Base-by-base conservation (phyloP, 2,888 invertebrate species). In the Pristionchus mayeri region DNA sequence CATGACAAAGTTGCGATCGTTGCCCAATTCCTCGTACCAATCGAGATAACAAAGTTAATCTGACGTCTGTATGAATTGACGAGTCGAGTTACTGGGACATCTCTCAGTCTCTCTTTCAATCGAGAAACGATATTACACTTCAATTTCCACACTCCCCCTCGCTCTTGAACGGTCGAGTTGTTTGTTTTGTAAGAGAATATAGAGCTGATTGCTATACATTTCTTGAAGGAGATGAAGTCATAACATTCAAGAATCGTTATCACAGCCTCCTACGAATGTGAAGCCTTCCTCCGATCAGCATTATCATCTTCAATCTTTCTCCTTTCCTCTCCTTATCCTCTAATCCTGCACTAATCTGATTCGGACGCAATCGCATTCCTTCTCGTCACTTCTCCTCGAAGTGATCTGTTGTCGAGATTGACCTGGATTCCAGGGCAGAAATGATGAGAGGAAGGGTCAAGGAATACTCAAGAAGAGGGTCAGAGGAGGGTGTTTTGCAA, bases 351-450 rank as follows among this genome's bases (percentile, higher is more conserved):
- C 67, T 67, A 67, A 67, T 67, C 67, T 67, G 37, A 37, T 67
- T 67, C 67, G 18, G 67, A 67, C 67, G 67, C 37, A 67, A 67
- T 67, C 67, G n/a, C 67, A 67, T 67, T 67, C 67, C n/a, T 67
- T 13, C 21, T 11, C 67, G 67, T 67, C 67, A 67, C 30, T 30
- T 67, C 2, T 67, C 37, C 67, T 16, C 67, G 4, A 21, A 67
- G 37, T 67, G 67, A 67, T 67, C 67, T 67, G 63, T 34, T 63
- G 63, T 9, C 16, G 34, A 63, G 30, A 16, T 11, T 37, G 67
- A 67, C 40, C 67, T n/a, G 67, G 13, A 60, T 60, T 60, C 60
- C 27, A 27, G n/a, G 24, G n/a, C n/a, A n/a, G n/a, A n/a, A n/a
- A n/a, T n/a, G n/a, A n/a, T 44, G 7, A 13, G 44, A 44, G 44